Conservation (phyloP, 2,797 vertebrate species). For the Macropodus opercularis region DNA sequence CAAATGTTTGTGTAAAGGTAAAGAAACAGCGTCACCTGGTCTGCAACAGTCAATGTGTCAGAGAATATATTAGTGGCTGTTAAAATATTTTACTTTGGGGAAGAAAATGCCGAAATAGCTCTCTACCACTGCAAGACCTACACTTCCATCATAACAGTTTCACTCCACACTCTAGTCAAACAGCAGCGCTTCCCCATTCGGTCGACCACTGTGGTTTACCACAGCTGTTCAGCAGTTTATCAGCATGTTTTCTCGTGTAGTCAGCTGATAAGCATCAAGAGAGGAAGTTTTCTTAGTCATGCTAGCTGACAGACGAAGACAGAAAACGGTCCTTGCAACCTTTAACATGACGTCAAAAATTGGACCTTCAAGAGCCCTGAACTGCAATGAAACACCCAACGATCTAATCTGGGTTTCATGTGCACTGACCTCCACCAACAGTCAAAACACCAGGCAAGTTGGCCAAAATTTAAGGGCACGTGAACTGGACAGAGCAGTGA, state of each 20-base stretch:
- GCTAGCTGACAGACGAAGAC: neutral
- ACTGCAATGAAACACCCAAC: no score
- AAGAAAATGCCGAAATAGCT: neutral
- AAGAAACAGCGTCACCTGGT: neutral
- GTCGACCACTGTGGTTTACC: slow-evolving; percentile 57
- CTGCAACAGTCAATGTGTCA: neutral
- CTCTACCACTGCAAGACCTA: neutral
- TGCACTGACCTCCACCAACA: no score
- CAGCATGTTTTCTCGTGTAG: slow-evolving; percentile 18
- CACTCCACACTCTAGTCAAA: slow-evolving; percentile 5
- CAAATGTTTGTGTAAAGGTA: no score
- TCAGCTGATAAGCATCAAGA: slow-evolving; percentile 36
- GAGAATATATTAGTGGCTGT: neutral
- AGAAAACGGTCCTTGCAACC: neutral
- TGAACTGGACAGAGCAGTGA: neutral
- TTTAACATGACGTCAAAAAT: no score
- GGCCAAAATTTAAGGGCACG: slow-evolving; percentile 1
- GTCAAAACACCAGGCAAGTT: no score
- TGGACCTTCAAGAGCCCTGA: no score
- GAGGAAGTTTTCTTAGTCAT: slow-evolving; percentile 48
- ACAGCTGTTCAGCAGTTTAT: slow-evolving; percentile 31
- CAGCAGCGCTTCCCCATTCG: slow-evolving; percentile 48
- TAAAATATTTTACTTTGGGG: neutral
- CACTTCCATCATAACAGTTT: neutral
- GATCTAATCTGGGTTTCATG: no score